Conservation (phyloP, 1,140 invertebrate genomes). For the Zaprionus vittiger region DNA sequence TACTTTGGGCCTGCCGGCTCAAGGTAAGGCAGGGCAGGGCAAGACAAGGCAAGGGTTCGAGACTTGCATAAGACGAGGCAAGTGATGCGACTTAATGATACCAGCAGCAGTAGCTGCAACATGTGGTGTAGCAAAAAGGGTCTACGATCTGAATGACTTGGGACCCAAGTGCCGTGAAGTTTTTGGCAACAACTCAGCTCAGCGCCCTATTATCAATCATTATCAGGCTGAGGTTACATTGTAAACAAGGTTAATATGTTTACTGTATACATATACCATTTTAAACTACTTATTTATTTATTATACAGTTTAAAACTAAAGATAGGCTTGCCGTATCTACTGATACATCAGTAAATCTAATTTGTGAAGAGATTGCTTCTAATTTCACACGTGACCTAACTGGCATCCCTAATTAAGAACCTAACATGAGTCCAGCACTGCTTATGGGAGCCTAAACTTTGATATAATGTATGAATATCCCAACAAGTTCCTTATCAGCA, state of each 20-base stretch:
- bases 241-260: background rate
- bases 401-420: too few species aligned
- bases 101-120: background rate
- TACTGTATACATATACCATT: background rate
- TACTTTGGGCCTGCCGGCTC: conserved; percentile 56
- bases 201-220: conserved; percentile 44
- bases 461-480: background rate
- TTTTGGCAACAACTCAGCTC: conserved; percentile 9
- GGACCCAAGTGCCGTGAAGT: conserved; percentile 47
- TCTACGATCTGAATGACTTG: conserved; percentile 55
- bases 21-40: conserved; percentile 36
- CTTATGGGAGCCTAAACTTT: too few species aligned
- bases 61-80: conserved; percentile 57
- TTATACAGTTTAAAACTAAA: too few species aligned
- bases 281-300: too few species aligned
- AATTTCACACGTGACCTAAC: too few species aligned
- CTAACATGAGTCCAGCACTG: too few species aligned
- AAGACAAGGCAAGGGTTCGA: conserved; percentile 29
- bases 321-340: too few species aligned
- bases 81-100: conserved; percentile 57
- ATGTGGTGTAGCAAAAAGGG: conserved; percentile 28
- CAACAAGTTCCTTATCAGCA: background rate
- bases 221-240: background rate
- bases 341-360: too few species aligned
- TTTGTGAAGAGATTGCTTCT: too few species aligned